These are phyloP conservation scores for Holacanthella duospinosa DNA, from an alignment of 2,888 invertebrate genomes.

Conservation along the genomic window DNA sequence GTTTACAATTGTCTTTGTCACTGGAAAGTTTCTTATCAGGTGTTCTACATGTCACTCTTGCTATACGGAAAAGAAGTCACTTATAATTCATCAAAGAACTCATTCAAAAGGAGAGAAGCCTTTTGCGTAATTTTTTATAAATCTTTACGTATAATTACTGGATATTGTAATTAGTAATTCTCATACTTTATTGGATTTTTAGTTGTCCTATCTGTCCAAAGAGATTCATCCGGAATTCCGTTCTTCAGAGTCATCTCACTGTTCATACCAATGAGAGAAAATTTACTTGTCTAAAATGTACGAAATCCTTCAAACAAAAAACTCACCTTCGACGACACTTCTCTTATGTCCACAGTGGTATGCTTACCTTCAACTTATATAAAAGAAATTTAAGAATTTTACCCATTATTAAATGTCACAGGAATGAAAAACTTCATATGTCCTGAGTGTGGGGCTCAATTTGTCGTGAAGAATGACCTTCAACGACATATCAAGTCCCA, in stretches of 20 bases:
- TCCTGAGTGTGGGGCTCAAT: background rate
- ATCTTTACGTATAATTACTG: background rate
- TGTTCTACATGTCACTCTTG: slow-evolving; percentile 5
- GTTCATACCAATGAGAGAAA: slow-evolving; percentile 6
- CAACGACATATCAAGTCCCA: background rate
- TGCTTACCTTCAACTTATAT: too few species aligned
- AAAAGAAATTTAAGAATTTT: background rate
- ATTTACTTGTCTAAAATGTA: slow-evolving; percentile 2
- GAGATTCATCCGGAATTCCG: background rate
- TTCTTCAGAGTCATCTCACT: background rate
- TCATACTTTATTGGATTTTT: background rate
- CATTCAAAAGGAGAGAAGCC: slow-evolving; percentile 10
- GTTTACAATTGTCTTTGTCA: too few species aligned
- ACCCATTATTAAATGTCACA: background rate
- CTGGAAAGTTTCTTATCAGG: background rate
- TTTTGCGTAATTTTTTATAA: background rate
- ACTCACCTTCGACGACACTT: background rate
- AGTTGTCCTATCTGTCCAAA: slow-evolving; percentile 4
- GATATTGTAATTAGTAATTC: background rate
- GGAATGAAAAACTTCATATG: background rate
- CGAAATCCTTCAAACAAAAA: slow-evolving; percentile 5
- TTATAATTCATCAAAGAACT: slow-evolving; percentile 4
- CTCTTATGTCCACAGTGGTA: background rate
- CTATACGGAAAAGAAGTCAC: slow-evolving; percentile 10
- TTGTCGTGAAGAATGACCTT: background rate